A percentile compares a stretch with the other conserved stretches of the same genome.
These are phyloP conservation scores for Anagrus nilaparvatae DNA, from an alignment of 1,140 invertebrate species.

Conservation along the genomic window DNA sequence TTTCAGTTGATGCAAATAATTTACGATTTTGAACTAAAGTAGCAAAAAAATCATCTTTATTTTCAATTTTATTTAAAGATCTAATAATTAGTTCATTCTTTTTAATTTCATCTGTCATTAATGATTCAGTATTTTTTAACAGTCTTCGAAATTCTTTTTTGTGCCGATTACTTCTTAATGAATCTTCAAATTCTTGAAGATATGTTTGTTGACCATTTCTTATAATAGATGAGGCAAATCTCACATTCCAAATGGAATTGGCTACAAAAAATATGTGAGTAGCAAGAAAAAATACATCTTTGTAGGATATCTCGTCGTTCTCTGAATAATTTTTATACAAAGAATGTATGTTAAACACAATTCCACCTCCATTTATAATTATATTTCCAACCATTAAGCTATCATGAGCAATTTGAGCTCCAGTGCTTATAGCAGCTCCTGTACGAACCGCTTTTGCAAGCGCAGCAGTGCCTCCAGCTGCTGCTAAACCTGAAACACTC, in stretches of 20 bases:
- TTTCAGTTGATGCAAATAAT: background rate
- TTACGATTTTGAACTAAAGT: constrained; percentile 10
- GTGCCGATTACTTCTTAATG: constrained; percentile 19
- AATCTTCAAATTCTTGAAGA: constrained; percentile 20
- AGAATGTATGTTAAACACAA: constrained; percentile 13
- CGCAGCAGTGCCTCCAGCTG: constrained; percentile 12
- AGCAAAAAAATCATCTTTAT: constrained; percentile 18
- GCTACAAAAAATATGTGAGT: constrained; percentile 21
- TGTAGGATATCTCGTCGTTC: background rate
- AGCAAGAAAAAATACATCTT: constrained; percentile 14
- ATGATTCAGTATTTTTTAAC: constrained; percentile 13
- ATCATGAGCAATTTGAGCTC: constrained; percentile 16
- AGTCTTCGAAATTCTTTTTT: constrained; percentile 20
- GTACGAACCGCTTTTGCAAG: constrained; percentile 13
- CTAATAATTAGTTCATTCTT: constrained; percentile 24
- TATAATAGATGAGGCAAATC: constrained; percentile 21
- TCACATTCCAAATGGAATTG: constrained; percentile 17
- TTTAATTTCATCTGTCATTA: constrained; percentile 8
- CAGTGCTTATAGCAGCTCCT: constrained; percentile 14
- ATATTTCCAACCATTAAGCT: constrained; percentile 18
- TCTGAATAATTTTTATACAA: constrained; percentile 14
- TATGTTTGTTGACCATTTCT: constrained; percentile 17
- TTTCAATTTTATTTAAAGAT: constrained; percentile 16
- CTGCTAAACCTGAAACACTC: constrained; percentile 13
- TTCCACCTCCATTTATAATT: constrained; percentile 15